Base-by-base conservation (phyloP, 2,113 vertebrate genomes). In the Eptesicus fuscus region DNA sequence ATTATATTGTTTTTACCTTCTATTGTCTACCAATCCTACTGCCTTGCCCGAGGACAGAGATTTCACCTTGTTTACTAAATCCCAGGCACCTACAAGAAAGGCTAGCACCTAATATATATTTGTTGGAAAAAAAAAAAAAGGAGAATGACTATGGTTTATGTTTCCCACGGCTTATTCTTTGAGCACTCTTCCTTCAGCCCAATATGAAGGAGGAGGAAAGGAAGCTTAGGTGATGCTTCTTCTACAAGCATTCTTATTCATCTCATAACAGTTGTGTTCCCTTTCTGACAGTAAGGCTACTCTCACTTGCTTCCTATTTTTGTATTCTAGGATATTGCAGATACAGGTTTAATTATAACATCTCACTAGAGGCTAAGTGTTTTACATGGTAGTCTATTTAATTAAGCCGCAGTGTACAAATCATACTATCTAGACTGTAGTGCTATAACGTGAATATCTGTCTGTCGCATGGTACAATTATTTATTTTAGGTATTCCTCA, bases 401-500 rank as follows among this genome's bases (percentile, higher is more conserved):
- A 86, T 87, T 83, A 84, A 93, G 32, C 51, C 22, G 22, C 80
- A 30, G 28, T 35, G n/a, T 70, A 37, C 44, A 90, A 69, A 83
- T 82, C 44, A 23, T 47, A 40, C 32, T 37, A 25, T 35, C 70
- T 80, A 82, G n/a, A 0, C 70, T 76, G 9, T 71, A 28, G 42
- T 63, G 47, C 59, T 42, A 4, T 47, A 30, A 51, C 84, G 35
- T 61, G 89, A 90, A 79, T 59, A 67, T 74, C 69, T 94, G 69
- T 96, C 73, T 59, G 37, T 47, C 35, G 70, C 56, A 42, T 30
- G 37, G 28, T 65, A 49, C 35, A 56, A 14, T 92, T 59, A 53
- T 89, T 78, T 79, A 83, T 89, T 89, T 93, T 91, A 61, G 53
- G 79, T 90, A 49, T 76, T 94, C 35, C 91, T 89, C 53, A 74